Evolutionary conservation across 2,888 invertebrate genomes (phyloP).

Genomic region (Plusia festucae): DNA sequence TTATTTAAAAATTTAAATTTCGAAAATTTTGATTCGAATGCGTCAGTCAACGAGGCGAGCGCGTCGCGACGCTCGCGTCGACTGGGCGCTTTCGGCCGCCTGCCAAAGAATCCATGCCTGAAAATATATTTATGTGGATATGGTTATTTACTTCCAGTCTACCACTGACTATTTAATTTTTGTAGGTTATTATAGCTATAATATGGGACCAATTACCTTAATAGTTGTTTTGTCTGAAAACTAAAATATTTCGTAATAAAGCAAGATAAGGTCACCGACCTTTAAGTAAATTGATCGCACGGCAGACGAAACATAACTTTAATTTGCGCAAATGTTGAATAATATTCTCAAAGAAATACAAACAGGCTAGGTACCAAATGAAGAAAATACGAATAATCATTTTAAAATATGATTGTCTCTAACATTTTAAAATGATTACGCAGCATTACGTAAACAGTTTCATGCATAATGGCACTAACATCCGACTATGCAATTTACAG

Average conservation of each 20-base stretch:
- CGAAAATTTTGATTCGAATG: slow-evolving; percentile 64
- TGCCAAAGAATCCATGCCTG: slow-evolving; percentile 85
- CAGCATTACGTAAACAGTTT: slow-evolving; percentile 28
- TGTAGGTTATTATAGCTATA: slow-evolving; percentile 40
- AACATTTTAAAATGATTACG: slow-evolving; percentile 5
- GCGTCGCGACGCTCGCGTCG: slow-evolving; percentile 79
- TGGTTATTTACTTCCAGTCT: slow-evolving; percentile 71
- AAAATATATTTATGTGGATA: slow-evolving; percentile 86
- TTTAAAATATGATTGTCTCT: too few relatives aligned
- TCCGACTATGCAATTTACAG: slow-evolving; percentile 23
- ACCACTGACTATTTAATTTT: slow-evolving; percentile 55
- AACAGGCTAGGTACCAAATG: too few relatives aligned
- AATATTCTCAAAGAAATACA: not conserved
- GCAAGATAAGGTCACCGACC: slow-evolving; percentile 23
- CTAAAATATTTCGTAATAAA: slow-evolving; percentile 15
- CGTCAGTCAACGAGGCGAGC: slow-evolving; percentile 75
- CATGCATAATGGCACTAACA: slow-evolving; percentile 22
- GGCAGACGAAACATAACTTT: slow-evolving; percentile 19
- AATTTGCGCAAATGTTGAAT: not conserved
- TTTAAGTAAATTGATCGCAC: slow-evolving; percentile 27
- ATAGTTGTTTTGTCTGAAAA: not conserved
- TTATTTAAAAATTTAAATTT: slow-evolving; percentile 63
- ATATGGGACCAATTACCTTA: not conserved
- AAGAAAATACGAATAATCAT: too few relatives aligned
- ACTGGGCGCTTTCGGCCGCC: slow-evolving; percentile 83